These are phyloP conservation scores for Barbus barbus DNA, from an alignment of 2,113 vertebrate genomes.

Conservation along the genomic window DNA sequence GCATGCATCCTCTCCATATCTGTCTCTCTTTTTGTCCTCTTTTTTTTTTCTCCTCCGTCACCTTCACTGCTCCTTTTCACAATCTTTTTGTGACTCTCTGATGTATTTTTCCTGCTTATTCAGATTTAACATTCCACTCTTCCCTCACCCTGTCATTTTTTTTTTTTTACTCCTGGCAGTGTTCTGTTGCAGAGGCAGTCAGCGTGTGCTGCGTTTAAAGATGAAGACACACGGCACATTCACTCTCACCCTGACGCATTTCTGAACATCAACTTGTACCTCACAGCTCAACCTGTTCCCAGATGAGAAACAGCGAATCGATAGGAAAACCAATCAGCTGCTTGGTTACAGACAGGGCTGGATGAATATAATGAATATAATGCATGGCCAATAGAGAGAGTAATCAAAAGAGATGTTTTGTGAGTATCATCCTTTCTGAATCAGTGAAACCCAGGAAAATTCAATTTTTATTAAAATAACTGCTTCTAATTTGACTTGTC, in stretches of 20 bases:
- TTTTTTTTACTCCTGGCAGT: slow-evolving; percentile 40
- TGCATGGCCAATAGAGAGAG: slow-evolving; percentile 22
- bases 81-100: slow-evolving; percentile 29
- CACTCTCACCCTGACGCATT: background rate
- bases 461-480: background rate
- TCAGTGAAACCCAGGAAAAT: background rate
- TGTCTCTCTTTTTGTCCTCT: slow-evolving; percentile 35
- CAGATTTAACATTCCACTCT: slow-evolving; percentile 36
- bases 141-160: slow-evolving; percentile 13
- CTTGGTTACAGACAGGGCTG: slow-evolving; percentile 1
- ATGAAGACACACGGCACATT: slow-evolving; percentile 25
- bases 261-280: background rate
- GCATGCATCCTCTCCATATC: slow-evolving; percentile 44
- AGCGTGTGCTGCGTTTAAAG: slow-evolving; percentile 24
- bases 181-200: slow-evolving; percentile 30
- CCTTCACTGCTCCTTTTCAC: slow-evolving; percentile 20
- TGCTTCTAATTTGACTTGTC: slow-evolving; percentile 32
- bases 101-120: slow-evolving; percentile 41
- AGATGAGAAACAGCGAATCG: slow-evolving; percentile 16
- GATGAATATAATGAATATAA: slow-evolving; percentile 7
- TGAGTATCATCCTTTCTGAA: slow-evolving; percentile 20
- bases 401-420: slow-evolving; percentile 28
- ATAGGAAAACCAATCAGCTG: slow-evolving; percentile 27
- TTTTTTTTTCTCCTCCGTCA: slow-evolving; percentile 25
- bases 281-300: slow-evolving; percentile 13